phyloP scores from a whole-genome alignment of 2,888 invertebrate species.

The Dynastes grantii region DNA sequence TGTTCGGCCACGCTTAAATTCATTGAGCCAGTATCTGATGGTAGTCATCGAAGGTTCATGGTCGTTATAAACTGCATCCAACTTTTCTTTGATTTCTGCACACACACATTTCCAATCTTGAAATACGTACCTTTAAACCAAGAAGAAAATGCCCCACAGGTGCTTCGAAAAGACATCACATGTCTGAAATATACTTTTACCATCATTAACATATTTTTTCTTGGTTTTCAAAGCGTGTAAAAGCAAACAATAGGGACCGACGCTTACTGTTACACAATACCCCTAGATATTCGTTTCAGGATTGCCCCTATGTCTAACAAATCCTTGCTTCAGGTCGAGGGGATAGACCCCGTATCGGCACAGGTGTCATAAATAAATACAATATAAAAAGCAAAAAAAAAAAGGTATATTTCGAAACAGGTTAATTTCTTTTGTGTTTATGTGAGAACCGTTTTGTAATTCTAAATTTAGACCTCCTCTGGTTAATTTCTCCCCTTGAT shows the following conservation, averaged over 20 bases:
- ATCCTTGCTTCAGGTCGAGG: neutral
- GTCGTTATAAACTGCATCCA: no score
- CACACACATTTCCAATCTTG: no score
- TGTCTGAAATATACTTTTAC: no score
- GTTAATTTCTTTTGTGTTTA: constrained; percentile 56
- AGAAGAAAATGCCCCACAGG: no score
- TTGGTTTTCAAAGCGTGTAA: neutral
- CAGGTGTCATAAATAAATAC: constrained; percentile 36
- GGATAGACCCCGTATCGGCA: neutral
- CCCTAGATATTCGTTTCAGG: neutral
- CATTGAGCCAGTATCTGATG: no score
- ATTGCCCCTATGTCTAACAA: constrained; percentile 25
- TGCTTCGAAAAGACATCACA: no score
- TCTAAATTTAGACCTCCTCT: neutral
- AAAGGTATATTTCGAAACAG: constrained; percentile 48
- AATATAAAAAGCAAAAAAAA: neutral
- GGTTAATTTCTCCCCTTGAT: neutral
- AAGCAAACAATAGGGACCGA: constrained; percentile 1
- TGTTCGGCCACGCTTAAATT: no score
- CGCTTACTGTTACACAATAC: neutral
- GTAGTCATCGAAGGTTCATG: no score
- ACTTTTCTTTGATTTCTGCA: no score
- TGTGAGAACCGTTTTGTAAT: constrained; percentile 52
- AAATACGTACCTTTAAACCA: no score
- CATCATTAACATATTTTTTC: neutral